Base-by-base conservation (phyloP, 2,888 invertebrate species). In the Marasmarcha lunaedactyla region DNA sequence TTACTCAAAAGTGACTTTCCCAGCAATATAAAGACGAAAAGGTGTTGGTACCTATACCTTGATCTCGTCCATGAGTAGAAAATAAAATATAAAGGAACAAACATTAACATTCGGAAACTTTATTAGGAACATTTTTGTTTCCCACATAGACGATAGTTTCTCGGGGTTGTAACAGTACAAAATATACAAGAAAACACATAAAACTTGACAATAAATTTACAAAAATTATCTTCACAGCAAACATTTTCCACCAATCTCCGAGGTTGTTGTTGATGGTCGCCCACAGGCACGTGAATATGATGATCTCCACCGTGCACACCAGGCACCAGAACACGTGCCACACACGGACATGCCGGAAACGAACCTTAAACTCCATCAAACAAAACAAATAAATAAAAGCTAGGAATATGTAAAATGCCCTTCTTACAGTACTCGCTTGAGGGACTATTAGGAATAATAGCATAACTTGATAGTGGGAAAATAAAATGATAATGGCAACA, bases 331-430 rank as follows among this genome's bases (percentile, higher is more conserved):
- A 85, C 46, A 86, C 71, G 52, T 91, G 88, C 86, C 92, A 90
- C 39, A 88, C 78, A 2, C 89, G 87, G 13, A 90, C 87, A 55
- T 89, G 88, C 48, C 88, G 89, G 61, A 93, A 93, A 63, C 89
- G 89, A 40, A 92, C 86, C 60, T 91, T 90, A 54, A 93, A 92
- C 70, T 93, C 93, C 57, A 93, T 88, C 35, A 92, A 76, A 55
- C 90, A 89, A 61, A 92, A 90, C 40, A 92, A 81, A 56, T 90
- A 93, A 45, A 93, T 85, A 49, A 91, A 87, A 10, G 90, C 90
- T 12, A 93, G 85, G 59, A 92, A 89, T 44, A 91, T 57, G 55
- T 89, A 89, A 63, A 90, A 91, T 2, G 84, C 62, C 12, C 79
- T 73, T 42, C 77, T 76, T 39, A 85, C 58, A 1, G 85, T 63